A percentile compares a stretch with the other conserved stretches of the same genome.
These are phyloP conservation scores for Cichlasoma orientale DNA, from an alignment of 2,797 vertebrate species.

Conservation along the genomic window DNA sequence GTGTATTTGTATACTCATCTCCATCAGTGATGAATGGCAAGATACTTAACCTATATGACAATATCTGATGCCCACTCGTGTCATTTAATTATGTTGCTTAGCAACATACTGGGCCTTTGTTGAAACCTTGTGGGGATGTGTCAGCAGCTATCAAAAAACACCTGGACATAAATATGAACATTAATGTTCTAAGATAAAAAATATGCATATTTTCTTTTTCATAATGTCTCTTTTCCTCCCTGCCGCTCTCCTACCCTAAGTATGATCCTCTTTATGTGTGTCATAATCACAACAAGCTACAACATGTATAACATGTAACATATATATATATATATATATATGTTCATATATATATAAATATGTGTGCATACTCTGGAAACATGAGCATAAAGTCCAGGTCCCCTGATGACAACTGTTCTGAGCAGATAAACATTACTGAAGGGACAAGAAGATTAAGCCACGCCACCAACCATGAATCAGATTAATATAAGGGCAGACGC, in stretches of 20 bases:
- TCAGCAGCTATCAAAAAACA: background rate
- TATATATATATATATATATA: background rate
- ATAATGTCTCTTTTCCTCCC: background rate
- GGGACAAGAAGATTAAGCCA: constrained; percentile 18
- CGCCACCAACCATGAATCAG: background rate
- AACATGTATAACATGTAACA: too few species aligned
- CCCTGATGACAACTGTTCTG: constrained; percentile 21
- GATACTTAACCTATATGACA: constrained; percentile 32
- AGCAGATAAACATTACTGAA: constrained; percentile 34
- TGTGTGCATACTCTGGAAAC: background rate
- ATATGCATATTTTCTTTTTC: background rate
- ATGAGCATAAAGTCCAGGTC: constrained; percentile 24
- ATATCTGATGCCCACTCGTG: constrained; percentile 6
- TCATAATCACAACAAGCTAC: constrained; percentile 16
- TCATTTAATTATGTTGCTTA: constrained; percentile 36
- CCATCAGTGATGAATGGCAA: constrained; percentile 20
- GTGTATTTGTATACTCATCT: constrained; percentile 10
- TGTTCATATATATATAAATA: constrained; percentile 27
- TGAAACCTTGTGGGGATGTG: constrained; percentile 1
- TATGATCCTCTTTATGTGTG: constrained; percentile 12
- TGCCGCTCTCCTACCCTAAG: background rate
- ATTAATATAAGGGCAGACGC: constrained; percentile 3
- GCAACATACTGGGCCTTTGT: constrained; percentile 21
- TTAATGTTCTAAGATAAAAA: constrained; percentile 20
- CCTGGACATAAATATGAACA: constrained; percentile 1